Percentiles rank a stretch among this genome's conserved stretches.
phyloP scores from a whole-genome alignment of 2,888 invertebrate species.

The Nephrotoma appendiculata region DNA sequence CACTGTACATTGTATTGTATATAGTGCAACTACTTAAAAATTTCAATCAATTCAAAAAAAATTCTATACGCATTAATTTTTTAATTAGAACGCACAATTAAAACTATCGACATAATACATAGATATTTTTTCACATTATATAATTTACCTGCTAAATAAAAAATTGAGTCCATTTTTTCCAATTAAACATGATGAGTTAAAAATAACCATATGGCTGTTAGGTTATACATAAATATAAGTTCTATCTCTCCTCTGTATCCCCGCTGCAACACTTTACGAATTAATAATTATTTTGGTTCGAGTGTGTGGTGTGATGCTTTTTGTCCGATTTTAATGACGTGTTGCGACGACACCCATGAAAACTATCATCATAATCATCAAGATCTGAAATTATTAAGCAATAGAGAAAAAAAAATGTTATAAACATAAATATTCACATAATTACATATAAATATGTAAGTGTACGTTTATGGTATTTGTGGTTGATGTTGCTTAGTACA shows the following conservation, averaged over 20 bases:
- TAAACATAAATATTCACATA: neutral
- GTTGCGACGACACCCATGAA: neutral
- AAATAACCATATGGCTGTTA: constrained; percentile 1
- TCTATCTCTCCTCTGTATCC: neutral
- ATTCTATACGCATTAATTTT: too few relatives aligned
- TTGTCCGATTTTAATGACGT: neutral
- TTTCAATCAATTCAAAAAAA: too few relatives aligned
- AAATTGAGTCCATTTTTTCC: constrained; percentile 5
- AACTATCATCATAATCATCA: neutral
- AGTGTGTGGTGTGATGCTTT: neutral
- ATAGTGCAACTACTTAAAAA: too few relatives aligned
- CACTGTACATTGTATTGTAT: too few relatives aligned
- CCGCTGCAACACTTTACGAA: neutral
- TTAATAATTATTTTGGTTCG: neutral
- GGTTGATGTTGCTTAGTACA: neutral
- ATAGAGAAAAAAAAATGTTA: neutral
- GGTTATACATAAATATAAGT: neutral
- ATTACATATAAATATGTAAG: neutral
- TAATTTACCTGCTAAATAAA: constrained; percentile 4
- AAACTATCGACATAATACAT: neutral
- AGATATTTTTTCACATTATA: neutral
- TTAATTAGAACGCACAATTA: neutral
- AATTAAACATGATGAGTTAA: constrained; percentile 5
- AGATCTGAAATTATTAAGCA: neutral
- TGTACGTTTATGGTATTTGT: neutral